A percentile compares a stretch with the other conserved stretches of the same genome.
Evolutionary conservation across 2,888 invertebrate genomes (phyloP).

Genomic region (Clusia tigrina): DNA sequence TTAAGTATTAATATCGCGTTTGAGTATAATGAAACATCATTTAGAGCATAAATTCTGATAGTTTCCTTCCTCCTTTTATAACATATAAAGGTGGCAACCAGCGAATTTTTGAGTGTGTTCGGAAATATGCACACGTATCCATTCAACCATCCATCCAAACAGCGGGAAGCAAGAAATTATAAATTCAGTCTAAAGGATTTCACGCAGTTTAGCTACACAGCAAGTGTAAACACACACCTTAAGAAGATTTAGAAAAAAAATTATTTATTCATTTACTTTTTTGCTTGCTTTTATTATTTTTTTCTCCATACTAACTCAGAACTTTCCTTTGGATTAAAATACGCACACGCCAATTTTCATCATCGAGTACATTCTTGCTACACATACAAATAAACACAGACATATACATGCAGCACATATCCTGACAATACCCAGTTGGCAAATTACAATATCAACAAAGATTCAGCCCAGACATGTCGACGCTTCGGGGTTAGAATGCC

Average conservation of each 20-base stretch:
- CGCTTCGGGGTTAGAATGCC: too few relatives aligned
- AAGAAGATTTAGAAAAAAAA: constrained; percentile 30
- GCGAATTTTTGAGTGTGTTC: too few relatives aligned
- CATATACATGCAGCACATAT: constrained; percentile 21
- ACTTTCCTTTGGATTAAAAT: constrained; percentile 25
- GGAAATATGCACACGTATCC: background rate
- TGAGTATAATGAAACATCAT: too few relatives aligned
- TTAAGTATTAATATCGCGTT: too few relatives aligned
- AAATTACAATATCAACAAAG: too few relatives aligned
- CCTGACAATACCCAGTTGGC: too few relatives aligned
- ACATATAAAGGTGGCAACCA: too few relatives aligned
- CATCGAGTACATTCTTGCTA: background rate
- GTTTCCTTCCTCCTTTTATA: too few relatives aligned
- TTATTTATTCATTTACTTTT: constrained; percentile 24
- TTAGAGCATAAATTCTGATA: too few relatives aligned
- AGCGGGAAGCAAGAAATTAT: constrained; percentile 23
- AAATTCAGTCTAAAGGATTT: constrained; percentile 31
- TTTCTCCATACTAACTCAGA: background rate
- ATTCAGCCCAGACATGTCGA: too few relatives aligned
- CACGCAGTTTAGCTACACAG: constrained; percentile 29
- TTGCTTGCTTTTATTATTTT: background rate
- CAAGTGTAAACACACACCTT: constrained; percentile 31
- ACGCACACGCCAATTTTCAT: constrained; percentile 7
- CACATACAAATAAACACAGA: background rate
- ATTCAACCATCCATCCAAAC: background rate